Evolutionary conservation across 2,113 vertebrate species (phyloP), one percentile per base, ranked within the genome.

Genomic region (Dicaeum eximium): DNA sequence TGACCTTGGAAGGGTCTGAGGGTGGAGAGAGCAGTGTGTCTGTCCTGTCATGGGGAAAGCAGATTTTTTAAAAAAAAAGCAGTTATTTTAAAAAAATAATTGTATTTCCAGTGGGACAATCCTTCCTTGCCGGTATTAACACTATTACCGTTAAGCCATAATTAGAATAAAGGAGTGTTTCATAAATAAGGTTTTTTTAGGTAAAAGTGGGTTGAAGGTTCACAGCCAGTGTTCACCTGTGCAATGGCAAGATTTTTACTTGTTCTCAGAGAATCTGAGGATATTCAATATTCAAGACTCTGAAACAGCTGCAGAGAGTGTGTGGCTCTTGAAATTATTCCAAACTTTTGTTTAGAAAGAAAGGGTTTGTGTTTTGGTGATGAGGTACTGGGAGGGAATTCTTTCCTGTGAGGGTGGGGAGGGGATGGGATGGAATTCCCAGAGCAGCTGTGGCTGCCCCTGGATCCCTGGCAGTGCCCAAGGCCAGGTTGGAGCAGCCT

Each of bases 381-480:
- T 27, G 54, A 13, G 20, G 2, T 15, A 8, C 13, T 22, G 53
- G 70, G 44, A 13, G 23, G 38, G 18, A 54, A 47, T 61, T 61
- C 7, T 28, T 54, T 13, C 13, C 30, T 47, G n/a, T 3, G 23
- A 24, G 19, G 15, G 2, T 33, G 27, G 4, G 0, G 7, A 51
- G 33, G 23, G 19, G 25, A 1, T 53, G 78, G 54, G 31, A 10
- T 61, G 70, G 70, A 35, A 60, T 82, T 74, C 24, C 86, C 54
- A 61, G 54, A 45, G 33, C 0, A 45, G 53, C n/a, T 74, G 60
- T 2, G 67, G 28, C 44, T 58, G 37, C 51, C 23, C 33, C 51
- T 58, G 44, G 25, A 30, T 67, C 60, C 53, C 51, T 82, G 70
- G 30, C 0, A 51, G 5, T 0, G 28, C 1, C 69, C 77, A 28